These are phyloP conservation scores for Nasonia longicornis DNA, from an alignment of 1,140 invertebrate species.

Conservation along the genomic window DNA sequence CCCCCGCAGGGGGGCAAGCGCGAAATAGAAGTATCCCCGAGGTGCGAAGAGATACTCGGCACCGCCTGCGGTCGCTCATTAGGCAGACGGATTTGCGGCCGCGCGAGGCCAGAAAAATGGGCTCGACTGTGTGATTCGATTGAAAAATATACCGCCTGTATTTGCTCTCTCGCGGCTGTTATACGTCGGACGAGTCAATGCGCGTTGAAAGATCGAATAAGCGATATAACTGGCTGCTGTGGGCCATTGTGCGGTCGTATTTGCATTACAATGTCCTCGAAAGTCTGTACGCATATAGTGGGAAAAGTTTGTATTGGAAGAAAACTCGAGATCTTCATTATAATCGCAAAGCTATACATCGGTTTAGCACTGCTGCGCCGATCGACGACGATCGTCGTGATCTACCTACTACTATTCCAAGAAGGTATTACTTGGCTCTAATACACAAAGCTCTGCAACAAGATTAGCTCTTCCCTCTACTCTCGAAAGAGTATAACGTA, in stretches of 20 bases:
- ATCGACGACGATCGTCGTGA: neutral
- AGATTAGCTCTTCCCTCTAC: neutral
- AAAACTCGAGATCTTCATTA: neutral
- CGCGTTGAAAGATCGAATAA: neutral
- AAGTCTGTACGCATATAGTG: neutral
- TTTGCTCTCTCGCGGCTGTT: neutral
- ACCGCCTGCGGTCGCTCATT: conserved; percentile 26
- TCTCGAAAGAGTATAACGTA: neutral
- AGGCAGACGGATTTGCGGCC: conserved; percentile 7
- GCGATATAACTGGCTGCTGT: too few species aligned
- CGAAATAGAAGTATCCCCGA: neutral
- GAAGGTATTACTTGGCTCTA: neutral
- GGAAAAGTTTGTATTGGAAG: neutral
- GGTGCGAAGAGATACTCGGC: conserved; percentile 21
- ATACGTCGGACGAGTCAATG: neutral
- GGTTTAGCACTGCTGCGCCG: neutral
- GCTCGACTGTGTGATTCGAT: neutral
- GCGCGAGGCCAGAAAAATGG: neutral
- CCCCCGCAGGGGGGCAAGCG: neutral
- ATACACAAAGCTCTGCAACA: neutral
- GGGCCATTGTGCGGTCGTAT: neutral
- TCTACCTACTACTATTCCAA: neutral
- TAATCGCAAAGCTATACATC: neutral
- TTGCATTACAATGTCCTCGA: neutral
- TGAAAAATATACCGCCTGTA: conserved; percentile 4